Base-by-base conservation (phyloP, 2,888 invertebrate species). In the Mythimna lalbum region DNA sequence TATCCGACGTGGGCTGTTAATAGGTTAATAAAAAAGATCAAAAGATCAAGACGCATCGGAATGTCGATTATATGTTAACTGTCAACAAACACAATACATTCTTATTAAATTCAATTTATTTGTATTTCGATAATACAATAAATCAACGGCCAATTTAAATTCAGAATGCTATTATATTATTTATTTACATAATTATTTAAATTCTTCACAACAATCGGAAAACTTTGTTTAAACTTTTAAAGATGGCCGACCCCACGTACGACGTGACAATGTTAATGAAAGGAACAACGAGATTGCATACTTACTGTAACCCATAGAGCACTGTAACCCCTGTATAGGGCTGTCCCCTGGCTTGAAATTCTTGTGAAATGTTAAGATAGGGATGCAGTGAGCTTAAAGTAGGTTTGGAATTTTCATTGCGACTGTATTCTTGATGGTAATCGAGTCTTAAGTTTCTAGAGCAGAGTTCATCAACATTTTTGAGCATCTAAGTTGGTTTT, bases 211-310 rank as follows among this genome's bases (percentile, higher is more conserved):
- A 78, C 78, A 80, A 70, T 84, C 81, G 74, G 78, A 70, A 85
- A 86, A 84, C 81, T 86, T 69, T 63, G 78, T 77, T 68, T 83
- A 49, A 27, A 27, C 27, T 27, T 27, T 27, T 4, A 27, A 73
- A 73, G 72, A 19, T 74, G 60, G 69, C 57, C 69, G 66, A 59
- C 69, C 59, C 53, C 69, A 69, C 64, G 65, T 84, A 86, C 89
- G 87, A 92, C 91, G 90, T 91, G 92, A 90, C 90, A 91, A 88
- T 85, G 87, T 92, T 92, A 92, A 92, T 93, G 92, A 92, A 91
- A 90, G 88, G 87, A 86, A 87, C 89, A 92, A 91, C 91, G 89
- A 91, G 78, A 86, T 86, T 80, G 85, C 81, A 76, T 83, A 76
- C 57, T 71, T 76, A 49, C 47, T 56, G 60, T 83, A 68, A 71